phyloP scores from a whole-genome alignment of 2,797 vertebrate species.

The Argya squamiceps region DNA sequence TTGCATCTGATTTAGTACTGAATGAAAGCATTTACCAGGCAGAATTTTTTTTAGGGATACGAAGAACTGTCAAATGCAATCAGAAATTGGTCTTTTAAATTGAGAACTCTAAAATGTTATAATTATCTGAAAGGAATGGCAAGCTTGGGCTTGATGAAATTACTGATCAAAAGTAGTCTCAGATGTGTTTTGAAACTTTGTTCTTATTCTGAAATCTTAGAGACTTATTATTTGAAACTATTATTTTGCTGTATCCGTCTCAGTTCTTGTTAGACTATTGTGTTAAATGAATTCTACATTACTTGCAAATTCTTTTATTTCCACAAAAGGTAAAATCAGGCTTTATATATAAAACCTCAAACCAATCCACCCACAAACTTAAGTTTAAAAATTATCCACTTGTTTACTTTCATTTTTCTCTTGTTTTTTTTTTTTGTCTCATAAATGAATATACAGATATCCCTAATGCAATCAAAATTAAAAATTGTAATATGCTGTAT shows the following conservation, averaged over 20 bases:
- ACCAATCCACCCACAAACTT: fast-evolving
- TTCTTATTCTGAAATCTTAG: neutral
- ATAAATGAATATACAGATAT: neutral
- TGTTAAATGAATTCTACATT: neutral
- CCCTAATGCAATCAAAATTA: neutral
- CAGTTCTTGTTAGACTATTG: neutral
- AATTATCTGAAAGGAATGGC: neutral
- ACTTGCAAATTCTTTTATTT: neutral
- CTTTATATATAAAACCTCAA: neutral
- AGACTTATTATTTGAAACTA: neutral
- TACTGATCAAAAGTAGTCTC: constrained; percentile 1
- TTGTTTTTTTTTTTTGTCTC: neutral
- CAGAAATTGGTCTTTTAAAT: neutral
- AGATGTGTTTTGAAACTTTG: neutral
- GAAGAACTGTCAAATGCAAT: neutral
- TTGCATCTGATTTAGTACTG: neutral
- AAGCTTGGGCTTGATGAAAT: neutral
- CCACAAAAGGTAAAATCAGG: neutral
- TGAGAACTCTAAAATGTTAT: neutral
- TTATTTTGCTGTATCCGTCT: neutral
- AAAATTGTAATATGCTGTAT: neutral
- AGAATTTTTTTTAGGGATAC: neutral
- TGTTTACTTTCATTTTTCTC: neutral
- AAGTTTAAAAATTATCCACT: neutral
- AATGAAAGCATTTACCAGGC: neutral